These are phyloP conservation scores for Thymelicus lineola DNA, from an alignment of 2,888 invertebrate genomes.

Conservation along the genomic window DNA sequence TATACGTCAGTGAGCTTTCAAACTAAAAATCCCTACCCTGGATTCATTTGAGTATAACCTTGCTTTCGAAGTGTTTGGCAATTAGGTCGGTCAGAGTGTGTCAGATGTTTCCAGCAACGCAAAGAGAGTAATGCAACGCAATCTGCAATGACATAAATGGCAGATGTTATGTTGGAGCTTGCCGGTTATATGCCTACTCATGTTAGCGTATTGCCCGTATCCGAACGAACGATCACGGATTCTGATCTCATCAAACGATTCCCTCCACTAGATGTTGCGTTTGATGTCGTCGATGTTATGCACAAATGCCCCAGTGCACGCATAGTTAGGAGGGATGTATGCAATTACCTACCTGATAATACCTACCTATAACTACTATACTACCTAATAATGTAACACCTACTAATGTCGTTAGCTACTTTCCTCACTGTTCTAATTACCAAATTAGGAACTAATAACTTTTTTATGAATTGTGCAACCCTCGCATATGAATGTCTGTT, in stretches of 20 bases:
- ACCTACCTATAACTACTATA: no score
- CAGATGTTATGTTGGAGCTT: slow-evolving; percentile 13
- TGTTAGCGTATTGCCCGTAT: background rate
- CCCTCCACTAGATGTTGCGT: background rate
- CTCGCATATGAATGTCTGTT: no score
- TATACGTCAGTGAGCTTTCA: background rate
- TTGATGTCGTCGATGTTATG: no score
- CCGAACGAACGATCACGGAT: background rate
- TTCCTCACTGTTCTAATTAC: no score
- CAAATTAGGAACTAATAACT: no score
- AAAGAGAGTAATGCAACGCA: slow-evolving; percentile 18
- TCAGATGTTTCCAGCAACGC: slow-evolving; percentile 10
- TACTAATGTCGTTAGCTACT: no score
- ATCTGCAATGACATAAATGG: slow-evolving; percentile 17
- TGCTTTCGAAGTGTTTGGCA: slow-evolving; percentile 25
- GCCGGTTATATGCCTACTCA: slow-evolving; percentile 2
- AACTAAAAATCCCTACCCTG: background rate
- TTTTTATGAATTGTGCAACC: no score
- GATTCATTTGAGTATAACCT: background rate
- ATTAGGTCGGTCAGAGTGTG: slow-evolving; percentile 21
- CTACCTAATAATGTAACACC: no score
- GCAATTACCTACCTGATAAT: no score
- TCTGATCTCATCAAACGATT: background rate
- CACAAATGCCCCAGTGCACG: no score
- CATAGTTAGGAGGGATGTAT: no score